phyloP scores from a whole-genome alignment of 2,888 invertebrate species.

The Platynereis dumerilii region DNA sequence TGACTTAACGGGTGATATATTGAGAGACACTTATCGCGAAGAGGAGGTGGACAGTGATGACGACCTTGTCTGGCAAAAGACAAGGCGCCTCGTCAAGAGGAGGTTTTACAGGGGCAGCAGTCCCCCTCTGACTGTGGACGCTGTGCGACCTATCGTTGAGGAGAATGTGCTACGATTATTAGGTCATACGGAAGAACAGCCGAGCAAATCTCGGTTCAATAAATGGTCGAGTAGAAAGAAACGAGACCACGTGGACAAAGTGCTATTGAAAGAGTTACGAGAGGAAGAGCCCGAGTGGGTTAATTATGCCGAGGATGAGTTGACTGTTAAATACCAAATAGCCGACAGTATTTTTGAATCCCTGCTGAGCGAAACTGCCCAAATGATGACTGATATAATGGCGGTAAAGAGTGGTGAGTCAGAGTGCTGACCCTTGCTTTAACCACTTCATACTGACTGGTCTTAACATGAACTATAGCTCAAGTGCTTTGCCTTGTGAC shows the following conservation, averaged over 20 bases:
- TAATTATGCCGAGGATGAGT: conserved; percentile 76
- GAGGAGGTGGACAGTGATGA: conserved; percentile 44
- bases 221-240: conserved; percentile 57
- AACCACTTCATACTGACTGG: too few relatives aligned
- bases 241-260: conserved; percentile 74
- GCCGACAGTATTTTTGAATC: conserved; percentile 69
- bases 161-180: conserved; percentile 47
- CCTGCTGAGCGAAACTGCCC: conserved; percentile 67
- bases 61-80: conserved; percentile 69
- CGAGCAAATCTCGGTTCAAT: conserved; percentile 36
- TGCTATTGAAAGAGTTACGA: conserved; percentile 74
- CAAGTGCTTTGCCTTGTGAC: too few relatives aligned
- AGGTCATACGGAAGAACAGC: conserved; percentile 42
- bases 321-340: conserved; percentile 70
- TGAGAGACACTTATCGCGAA: conserved; percentile 56
- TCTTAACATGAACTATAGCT: too few relatives aligned
- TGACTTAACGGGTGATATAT: conserved; percentile 59
- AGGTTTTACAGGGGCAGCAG: conserved; percentile 47
- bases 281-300: conserved; percentile 78
- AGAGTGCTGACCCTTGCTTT: too few relatives aligned
- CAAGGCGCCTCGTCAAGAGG: conserved; percentile 45
- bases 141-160: conserved; percentile 51
- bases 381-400: background rate
- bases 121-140: conserved; percentile 52
- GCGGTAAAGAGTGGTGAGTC: background rate